A percentile compares a stretch with the other conserved stretches of the same genome.
Conservation (phyloP, 2,797 vertebrate genomes). For the Pseudochaenichthys georgianus region DNA sequence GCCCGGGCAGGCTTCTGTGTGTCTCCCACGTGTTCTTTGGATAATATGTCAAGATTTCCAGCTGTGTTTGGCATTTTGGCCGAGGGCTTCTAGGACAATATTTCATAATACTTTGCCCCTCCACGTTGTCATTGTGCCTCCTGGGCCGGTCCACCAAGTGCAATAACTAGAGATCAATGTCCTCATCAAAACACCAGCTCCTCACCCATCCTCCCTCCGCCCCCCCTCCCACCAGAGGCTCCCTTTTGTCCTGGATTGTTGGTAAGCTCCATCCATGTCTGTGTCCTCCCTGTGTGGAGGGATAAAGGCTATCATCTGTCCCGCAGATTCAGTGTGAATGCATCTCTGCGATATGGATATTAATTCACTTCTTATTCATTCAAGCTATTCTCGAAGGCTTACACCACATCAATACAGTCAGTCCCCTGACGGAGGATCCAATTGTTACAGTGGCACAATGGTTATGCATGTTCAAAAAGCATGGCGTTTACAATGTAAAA, state of each 20-base stretch:
- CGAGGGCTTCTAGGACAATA: constrained; percentile 48
- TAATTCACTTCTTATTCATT: constrained; percentile 63
- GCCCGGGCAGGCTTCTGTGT: constrained; percentile 21
- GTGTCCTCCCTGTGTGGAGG: constrained; percentile 38
- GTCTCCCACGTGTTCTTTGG: constrained; percentile 44
- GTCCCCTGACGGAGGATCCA: constrained; percentile 23
- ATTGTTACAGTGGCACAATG: constrained; percentile 38
- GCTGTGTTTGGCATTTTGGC: constrained; percentile 56
- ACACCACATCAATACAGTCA: constrained; percentile 32
- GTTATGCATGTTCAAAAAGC: constrained; percentile 5
- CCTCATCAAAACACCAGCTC: constrained; percentile 47
- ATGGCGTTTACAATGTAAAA: not conserved
- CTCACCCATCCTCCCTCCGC: constrained; percentile 6
- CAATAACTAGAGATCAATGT: constrained; percentile 69
- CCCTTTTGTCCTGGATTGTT: constrained; percentile 73
- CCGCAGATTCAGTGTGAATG: constrained; percentile 62
- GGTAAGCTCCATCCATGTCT: constrained; percentile 72
- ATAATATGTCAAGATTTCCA: constrained; percentile 60
- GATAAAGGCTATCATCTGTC: constrained; percentile 73
- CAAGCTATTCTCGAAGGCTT: constrained; percentile 41
- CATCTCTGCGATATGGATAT: constrained; percentile 69
- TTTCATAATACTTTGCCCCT: constrained; percentile 28
- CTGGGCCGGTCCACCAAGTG: constrained; percentile 61
- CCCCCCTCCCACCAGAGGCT: constrained; percentile 22
- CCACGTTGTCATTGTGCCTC: constrained; percentile 59